Evolutionary conservation across 2,888 invertebrate species (phyloP), one percentile per base, ranked within the genome.

Genomic region (Dasysyrphus albostriatus): DNA sequence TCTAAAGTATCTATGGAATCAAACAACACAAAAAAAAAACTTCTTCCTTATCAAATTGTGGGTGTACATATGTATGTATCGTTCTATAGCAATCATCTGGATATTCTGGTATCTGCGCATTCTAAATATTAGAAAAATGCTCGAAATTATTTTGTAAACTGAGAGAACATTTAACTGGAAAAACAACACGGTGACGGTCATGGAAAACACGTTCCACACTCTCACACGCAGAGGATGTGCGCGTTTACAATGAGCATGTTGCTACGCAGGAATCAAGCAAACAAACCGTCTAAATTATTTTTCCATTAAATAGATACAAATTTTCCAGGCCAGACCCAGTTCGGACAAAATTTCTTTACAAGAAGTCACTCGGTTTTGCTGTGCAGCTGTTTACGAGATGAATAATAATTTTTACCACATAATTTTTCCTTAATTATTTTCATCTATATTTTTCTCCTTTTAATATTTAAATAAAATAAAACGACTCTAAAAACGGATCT

Each of bases 301-400:
- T 85, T 85, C 88, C 87, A 88, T 83, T 83, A 84, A 85, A 81
- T 85, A 85, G 85, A 85, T 85, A 85, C 85, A 88, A 88, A 88
- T 88, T 89, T 89, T 89, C 89, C 89, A 89, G 89, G 84, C 88
- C 88, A 89, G 88, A 88, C 89, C 89, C 89, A 89, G 89, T 89
- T 88, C 76, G 84, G 87, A 88, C 77, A 74, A 88, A 87, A 89
- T 88, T 83, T 88, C 84, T 82, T 88, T 78, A 88, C 79, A 78
- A 83, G 83, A 88, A 80, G 83, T 77, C 83, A 88, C 75, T 85
- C 81, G 83, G 77, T 82, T 84, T 24, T 75, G 61, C 76, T 88
- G 10, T 69, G 88, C 79, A 76, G 88, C 80, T 77, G 75, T 88
- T 88, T 82, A 82, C 77, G 83, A 81, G 85, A 85, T 85, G 77